Percentiles rank a stretch among this genome's conserved stretches.
Evolutionary conservation across 2,888 invertebrate species (phyloP).

Genomic region (Dasypolia templi): DNA sequence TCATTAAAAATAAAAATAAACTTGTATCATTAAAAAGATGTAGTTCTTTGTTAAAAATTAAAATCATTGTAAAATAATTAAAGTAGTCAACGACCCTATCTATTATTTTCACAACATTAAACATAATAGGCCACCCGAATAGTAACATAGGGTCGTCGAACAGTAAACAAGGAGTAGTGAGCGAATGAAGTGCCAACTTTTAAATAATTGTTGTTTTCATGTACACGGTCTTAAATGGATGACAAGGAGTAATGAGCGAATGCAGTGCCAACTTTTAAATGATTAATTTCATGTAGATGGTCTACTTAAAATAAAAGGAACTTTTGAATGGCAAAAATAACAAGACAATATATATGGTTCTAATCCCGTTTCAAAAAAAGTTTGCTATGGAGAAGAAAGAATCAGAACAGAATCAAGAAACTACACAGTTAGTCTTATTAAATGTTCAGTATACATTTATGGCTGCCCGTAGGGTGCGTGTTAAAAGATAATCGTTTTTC

Average conservation of each 20-base stretch:
- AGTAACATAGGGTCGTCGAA: background rate
- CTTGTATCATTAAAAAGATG: background rate
- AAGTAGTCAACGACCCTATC: slow-evolving; percentile 46
- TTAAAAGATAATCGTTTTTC: too few relatives aligned
- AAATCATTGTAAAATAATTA: background rate
- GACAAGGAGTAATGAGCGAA: background rate
- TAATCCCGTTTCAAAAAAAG: background rate
- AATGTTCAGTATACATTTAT: too few relatives aligned
- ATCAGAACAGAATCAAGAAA: too few relatives aligned
- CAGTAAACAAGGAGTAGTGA: background rate
- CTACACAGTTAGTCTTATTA: too few relatives aligned
- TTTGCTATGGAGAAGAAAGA: too few relatives aligned
- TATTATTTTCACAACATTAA: slow-evolving; percentile 31
- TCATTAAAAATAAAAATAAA: background rate
- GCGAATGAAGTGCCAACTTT: background rate
- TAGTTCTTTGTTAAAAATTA: background rate
- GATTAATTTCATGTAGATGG: background rate
- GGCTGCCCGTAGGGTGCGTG: too few relatives aligned
- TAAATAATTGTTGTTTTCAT: too few relatives aligned
- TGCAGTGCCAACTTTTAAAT: background rate
- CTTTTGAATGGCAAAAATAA: background rate
- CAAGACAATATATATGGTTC: background rate
- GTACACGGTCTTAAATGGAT: background rate
- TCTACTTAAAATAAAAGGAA: too few relatives aligned
- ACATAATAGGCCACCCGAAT: background rate